Base-by-base conservation (phyloP, 2,113 vertebrate genomes). In the Passer montanus region DNA sequence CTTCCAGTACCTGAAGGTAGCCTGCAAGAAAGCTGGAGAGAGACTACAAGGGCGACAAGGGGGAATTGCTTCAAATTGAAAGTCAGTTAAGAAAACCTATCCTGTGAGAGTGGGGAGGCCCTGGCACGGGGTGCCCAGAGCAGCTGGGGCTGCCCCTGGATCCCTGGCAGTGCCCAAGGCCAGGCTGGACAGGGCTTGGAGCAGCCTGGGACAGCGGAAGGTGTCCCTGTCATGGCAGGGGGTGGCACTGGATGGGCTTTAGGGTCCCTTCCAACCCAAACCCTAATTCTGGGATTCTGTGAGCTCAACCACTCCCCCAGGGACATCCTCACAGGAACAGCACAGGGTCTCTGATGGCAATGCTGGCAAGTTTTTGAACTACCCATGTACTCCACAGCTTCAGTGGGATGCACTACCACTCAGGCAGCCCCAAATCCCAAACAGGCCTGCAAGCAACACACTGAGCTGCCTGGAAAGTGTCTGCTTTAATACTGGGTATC, bases 131-230 rank as follows among this genome's bases (percentile, higher is more conserved):
- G 1, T 39, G 39, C 9, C 20, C 46, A 75, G 46, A 58, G 44
- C 1, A 72, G 68, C 33, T 66, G 31, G 20, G 35, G 16, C 28
- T 41, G 20, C 11, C n/a, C 14, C n/a, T 78, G 30, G 18, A 60
- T 41, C 39, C 14, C 24, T 47, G 39, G 17, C 2, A 82, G n/a
- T 30, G 30, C 1, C 56, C 78, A 35, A 41, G 46, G 10, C 28
- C 62, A 68, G n/a, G 13, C 0, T 75, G 46, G 39, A 30, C 1
- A 0, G 20, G 62, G 16, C 20, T 35, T 22, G 28, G 46, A 27
- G 28, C 53, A 46, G 0, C 5, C 24, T 68, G 69, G 39, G 24
- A 24, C 0, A 41, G 30, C 13, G n/a, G 11, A 30, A 68, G 17
- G 13, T 53, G 33, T 24, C 52, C 19, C 37, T 67, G 60, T 1